Evolutionary conservation across 2,113 vertebrate genomes (phyloP).

Genomic region (rabbit (Oryctolagus cuniculus)): mOryCun1.1 NC_091441.1:57632001-57632500

Average conservation of each 20-base stretch:
- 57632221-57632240: background rate
- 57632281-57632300: background rate
- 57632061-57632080: slow-evolving; percentile 88
- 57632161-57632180: too few species aligned
- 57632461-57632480: slow-evolving; percentile 25
- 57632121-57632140: too few species aligned
- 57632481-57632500: slow-evolving; percentile 1
- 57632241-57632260: background rate
- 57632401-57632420: background rate
- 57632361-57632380: slow-evolving; percentile 26
- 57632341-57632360: background rate
- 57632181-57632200: too few species aligned
- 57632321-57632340: background rate
- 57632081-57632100: too few species aligned
- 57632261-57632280: background rate
- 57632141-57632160: too few species aligned
- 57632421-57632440: background rate
- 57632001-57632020: slow-evolving; percentile 99
- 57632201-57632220: too few species aligned
- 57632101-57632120: too few species aligned
- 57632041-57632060: slow-evolving; percentile 99
- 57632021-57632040: slow-evolving; percentile 99
- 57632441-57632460: background rate
- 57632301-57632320: slow-evolving; percentile 30
- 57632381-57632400: background rate